phyloP scores from a whole-genome alignment of 2,113 vertebrate species.

The Ondatra zibethicus region DNA sequence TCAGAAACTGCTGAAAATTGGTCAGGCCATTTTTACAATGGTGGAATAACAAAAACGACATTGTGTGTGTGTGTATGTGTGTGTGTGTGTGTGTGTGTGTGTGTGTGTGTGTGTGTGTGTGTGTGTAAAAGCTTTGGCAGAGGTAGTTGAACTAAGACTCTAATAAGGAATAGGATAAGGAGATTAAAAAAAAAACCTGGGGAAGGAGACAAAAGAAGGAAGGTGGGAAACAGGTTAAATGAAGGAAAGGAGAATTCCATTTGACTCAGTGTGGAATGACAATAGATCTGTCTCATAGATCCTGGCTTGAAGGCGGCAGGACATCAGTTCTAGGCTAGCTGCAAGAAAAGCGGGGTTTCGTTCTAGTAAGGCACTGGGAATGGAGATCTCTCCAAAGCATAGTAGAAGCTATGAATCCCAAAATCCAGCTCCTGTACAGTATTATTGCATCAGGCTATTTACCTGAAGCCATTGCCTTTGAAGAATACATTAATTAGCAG shows the following conservation, averaged over 20 bases:
- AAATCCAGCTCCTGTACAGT: neutral
- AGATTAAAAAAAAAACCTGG: neutral
- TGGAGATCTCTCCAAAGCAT: neutral
- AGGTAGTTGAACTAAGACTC: neutral
- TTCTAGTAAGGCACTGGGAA: neutral
- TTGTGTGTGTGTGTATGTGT: neutral
- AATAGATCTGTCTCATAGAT: accelerated
- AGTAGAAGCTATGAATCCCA: neutral
- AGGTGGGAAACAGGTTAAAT: neutral
- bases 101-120: neutral
- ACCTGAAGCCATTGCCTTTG: neutral
- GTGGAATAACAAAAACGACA: neutral
- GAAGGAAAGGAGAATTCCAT: no score
- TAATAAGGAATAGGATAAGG: neutral
- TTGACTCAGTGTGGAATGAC: no score
- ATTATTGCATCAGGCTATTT: conserved; percentile 60
- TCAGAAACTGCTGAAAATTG: neutral
- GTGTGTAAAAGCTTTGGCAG: neutral
- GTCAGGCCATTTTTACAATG: neutral
- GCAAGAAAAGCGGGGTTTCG: neutral
- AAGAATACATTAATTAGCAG: neutral
- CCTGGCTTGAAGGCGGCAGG: neutral
- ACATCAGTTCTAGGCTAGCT: neutral
- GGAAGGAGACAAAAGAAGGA: neutral
- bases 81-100: neutral